These are phyloP conservation scores for Lysiphlebus fabarum DNA, from an alignment of 1,140 invertebrate species.

Conservation along the genomic window DNA sequence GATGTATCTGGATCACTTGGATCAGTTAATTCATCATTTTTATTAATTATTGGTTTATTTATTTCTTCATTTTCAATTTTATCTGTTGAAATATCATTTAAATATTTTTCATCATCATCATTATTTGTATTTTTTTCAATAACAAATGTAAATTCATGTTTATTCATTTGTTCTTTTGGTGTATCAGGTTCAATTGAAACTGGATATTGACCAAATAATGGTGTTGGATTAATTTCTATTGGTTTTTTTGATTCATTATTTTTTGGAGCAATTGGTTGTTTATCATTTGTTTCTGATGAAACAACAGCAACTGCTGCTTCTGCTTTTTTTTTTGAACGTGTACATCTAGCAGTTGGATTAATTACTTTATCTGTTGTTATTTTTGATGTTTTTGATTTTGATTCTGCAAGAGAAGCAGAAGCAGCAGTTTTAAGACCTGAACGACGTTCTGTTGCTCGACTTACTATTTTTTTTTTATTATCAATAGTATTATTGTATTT, in stretches of 20 bases:
- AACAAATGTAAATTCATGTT: conserved; percentile 1
- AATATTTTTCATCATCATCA: not conserved
- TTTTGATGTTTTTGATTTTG: conserved; percentile 13
- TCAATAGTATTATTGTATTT: not conserved
- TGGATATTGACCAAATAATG: conserved; percentile 31
- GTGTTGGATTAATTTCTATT: conserved; percentile 20
- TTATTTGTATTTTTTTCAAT: not conserved
- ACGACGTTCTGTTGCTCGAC: conserved; percentile 42
- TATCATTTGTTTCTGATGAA: no score
- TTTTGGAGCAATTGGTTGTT: conserved; percentile 33
- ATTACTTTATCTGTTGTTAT: not conserved
- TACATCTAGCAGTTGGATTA: not conserved
- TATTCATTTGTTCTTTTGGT: not conserved
- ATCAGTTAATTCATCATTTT: not conserved
- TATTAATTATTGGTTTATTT: not conserved
- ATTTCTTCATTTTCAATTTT: not conserved
- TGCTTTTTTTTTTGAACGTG: not conserved
- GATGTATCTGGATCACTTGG: not conserved
- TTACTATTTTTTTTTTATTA: conserved; percentile 34
- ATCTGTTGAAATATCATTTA: conserved; percentile 4
- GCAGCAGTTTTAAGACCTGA: conserved; percentile 33
- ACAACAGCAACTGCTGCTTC: no score
- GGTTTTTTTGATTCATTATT: conserved; percentile 38
- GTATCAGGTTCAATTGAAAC: not conserved
- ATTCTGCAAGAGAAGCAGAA: not conserved